Base-by-base conservation (phyloP, 2,797 vertebrate species). In the Hippopotamyrus pictus region DNA sequence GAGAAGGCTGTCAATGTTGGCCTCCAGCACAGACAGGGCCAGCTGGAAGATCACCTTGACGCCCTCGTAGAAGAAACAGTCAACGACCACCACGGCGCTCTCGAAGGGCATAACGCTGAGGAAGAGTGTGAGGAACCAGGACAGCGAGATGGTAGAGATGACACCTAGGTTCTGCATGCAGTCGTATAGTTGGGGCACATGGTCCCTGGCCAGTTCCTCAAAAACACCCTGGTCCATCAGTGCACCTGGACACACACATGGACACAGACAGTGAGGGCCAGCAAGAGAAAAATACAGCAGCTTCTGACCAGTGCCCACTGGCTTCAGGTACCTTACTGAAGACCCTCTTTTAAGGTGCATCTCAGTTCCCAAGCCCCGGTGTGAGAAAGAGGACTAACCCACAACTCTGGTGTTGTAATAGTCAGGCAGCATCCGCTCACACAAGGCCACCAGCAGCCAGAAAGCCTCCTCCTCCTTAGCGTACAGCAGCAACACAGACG, bases 41-140 rank as follows among this genome's bases (percentile, higher is more conserved):
- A 99, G 93, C 92, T 99, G 99, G 94, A 99, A 99, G 93, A 99
- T 99, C 93, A 99, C 98, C 92, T 99, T 99, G 95, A 99, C 98
- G 94, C 98, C 98, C 94, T 99, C 98, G 88, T 97, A 99, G 95
- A 99, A 99, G 96, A 99, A 99, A 95, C 99, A 99, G 94, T 99
- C 98, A 79, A 99, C 98, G 83, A 99, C 98, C 90, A 99, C 98
- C 90, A 99, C 98, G 0, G 99, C 99, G 0, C 98, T 99, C 95
- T 99, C 98, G 69, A 99, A 99, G 0, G 99, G 99, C 98, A 99
- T 99, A 92, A 99, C 99, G 0, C 98, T 99, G 92, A 99, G 97
- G 92, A 99, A 99, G 22, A 99, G 96, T 0, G 98, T 99, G 94
- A 99, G 98, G 95, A 99, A 99, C 98, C 98, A 99, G 50, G 98